Base-by-base conservation (phyloP, 2,113 vertebrate genomes). In the Paracanthobrama guichenoti region DNA sequence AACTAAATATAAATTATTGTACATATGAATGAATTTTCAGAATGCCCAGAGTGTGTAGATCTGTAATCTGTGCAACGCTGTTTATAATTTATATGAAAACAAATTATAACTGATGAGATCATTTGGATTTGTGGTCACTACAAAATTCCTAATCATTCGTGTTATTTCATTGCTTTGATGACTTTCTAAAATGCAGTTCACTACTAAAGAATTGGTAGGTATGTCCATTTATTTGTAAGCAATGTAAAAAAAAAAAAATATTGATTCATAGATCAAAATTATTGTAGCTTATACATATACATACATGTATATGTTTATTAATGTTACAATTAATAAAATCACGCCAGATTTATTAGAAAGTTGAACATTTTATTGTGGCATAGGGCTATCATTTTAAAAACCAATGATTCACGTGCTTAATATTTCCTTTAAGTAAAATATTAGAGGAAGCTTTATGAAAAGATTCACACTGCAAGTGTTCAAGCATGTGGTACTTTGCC, bases 401-500 rank as follows among this genome's bases (percentile, higher is more conserved):
- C 39, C 12, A 72, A n/a, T 72, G 20, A 35, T 4, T 77, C 1
- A 6, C 39, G 14, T 57, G 73, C 69, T 46, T 46, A 39, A 69
- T 20, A 9, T 20, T 22, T 39, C 18, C 31, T 69, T 39, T 35
- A 14, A n/a, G 35, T 11, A n/a, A 10, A 44, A n/a, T n/a, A 71
- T 59, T 35, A n/a, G 6, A 78, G 53, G 35, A 78, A 60, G 20
- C 18, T 14, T 20, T 18, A 10, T 44, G 35, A 79, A 0, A 55
- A 62, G 57, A 26, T 20, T 79, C 8, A 62, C 39, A 26, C 20
- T 62, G 57, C 53, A 44, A 79, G 35, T 62, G 57, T 18, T 79
- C 57, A 79, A 46, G 59, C 35, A 79, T 46, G 76, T 62, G 55
- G 8, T 73, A 20, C 53, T 62, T n/a, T 64, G 39, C 22, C 71